Evolutionary conservation across 2,797 vertebrate genomes (phyloP).

Genomic region (Adelosebastes latens): DNA sequence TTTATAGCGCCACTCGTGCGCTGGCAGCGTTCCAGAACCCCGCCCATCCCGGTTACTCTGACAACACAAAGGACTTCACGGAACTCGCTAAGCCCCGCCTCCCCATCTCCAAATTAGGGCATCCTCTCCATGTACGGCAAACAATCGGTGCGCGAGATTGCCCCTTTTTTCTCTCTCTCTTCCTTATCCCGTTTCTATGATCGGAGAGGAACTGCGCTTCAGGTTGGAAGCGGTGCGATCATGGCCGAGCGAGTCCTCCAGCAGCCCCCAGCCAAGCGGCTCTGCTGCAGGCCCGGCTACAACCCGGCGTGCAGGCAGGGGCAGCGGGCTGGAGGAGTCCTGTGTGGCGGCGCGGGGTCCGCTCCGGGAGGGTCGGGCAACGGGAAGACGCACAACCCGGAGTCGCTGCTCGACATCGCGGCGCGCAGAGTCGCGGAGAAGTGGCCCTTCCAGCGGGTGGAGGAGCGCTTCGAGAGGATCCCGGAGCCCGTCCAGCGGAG

Average conservation of each 20-base stretch:
- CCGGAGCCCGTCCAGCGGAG: constrained; percentile 96
- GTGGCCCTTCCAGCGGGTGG: constrained; percentile 98
- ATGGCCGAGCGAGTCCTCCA: constrained; percentile 99
- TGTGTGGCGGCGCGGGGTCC: constrained; percentile 86
- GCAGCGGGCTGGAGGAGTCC: constrained; percentile 88
- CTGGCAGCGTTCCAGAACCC: constrained; percentile 72
- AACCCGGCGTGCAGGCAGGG: constrained; percentile 92
- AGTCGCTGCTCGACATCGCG: constrained; percentile 95
- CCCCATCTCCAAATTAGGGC: constrained; percentile 81
- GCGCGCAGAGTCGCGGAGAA: constrained; percentile 96
- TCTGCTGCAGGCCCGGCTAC: constrained; percentile 98
- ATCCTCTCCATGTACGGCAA: constrained; percentile 84
- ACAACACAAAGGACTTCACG: constrained; percentile 84
- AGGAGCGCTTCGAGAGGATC: constrained; percentile 97
- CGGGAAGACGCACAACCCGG: constrained; percentile 92
- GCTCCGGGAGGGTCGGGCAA: constrained; percentile 86
- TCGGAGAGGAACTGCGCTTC: constrained; percentile 94
- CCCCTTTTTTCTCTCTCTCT: constrained; percentile 75
- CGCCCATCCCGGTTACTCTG: constrained; percentile 80
- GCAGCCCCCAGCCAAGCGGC: constrained; percentile 97
- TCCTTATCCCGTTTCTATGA: constrained; percentile 94
- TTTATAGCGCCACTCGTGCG: constrained; percentile 83
- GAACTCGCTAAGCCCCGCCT: constrained; percentile 72
- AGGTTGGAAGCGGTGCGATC: constrained; percentile 97
- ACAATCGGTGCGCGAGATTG: constrained; percentile 85